Conservation (phyloP, 2,797 vertebrate genomes). For the Caiman crocodilus region DNA sequence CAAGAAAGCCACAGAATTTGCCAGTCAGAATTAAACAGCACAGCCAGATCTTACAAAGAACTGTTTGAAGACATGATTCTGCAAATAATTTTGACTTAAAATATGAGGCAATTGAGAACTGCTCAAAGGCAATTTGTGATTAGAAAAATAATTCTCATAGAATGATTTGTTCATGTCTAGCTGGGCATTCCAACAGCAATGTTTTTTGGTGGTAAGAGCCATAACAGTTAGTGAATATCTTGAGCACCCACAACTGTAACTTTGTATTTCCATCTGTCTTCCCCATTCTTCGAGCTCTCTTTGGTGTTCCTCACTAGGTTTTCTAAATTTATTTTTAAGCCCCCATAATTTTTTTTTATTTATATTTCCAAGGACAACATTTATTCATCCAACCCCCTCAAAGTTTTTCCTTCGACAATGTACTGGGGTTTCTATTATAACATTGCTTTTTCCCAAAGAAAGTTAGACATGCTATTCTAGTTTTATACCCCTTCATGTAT, state of each 20-base stretch:
- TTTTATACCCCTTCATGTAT: neutral
- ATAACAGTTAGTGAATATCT: neutral
- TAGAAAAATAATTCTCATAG: neutral
- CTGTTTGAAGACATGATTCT: neutral
- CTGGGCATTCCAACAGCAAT: neutral
- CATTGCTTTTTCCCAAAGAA: neutral
- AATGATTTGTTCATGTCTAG: neutral
- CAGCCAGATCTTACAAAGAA: neutral
- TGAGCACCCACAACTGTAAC: neutral
- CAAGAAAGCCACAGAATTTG: neutral
- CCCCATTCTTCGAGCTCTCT: neutral
- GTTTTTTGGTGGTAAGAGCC: neutral
- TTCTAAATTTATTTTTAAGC: neutral
- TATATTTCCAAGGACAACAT: neutral
- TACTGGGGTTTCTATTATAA: neutral
- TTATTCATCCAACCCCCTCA: neutral
- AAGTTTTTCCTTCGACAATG: neutral
- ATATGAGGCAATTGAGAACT: neutral
- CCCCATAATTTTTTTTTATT: neutral
- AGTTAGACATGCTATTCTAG: neutral
- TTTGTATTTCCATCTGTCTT: neutral
- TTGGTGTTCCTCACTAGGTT: neutral
- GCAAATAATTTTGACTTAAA: conserved; percentile 23
- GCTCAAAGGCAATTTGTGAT: neutral
- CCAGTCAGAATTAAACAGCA: neutral